These are phyloP conservation scores for Percina caprodes DNA, from an alignment of 2,113 vertebrate species.

Conservation along the genomic window DNA sequence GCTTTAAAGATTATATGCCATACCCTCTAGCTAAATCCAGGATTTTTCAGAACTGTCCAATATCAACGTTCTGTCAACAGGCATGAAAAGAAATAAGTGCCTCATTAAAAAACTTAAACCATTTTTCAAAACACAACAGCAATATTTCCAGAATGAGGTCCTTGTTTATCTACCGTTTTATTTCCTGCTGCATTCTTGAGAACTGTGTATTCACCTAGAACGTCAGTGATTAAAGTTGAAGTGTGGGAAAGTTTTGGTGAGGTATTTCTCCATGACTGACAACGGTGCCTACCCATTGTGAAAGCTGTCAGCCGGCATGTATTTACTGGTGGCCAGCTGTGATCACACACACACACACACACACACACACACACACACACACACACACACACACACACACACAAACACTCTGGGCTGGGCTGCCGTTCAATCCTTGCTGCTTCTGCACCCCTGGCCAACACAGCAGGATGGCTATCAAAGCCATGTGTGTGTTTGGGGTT, in stretches of 20 bases:
- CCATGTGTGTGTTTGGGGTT: conserved; percentile 12
- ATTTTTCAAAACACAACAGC: background rate
- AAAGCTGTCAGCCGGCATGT: conserved; percentile 52
- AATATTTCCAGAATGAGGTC: background rate
- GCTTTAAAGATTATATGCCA: background rate
- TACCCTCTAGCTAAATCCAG: background rate
- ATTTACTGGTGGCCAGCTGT: conserved; percentile 59
- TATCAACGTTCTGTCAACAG: background rate
- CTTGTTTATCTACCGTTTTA: conserved; percentile 7
- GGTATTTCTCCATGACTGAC: conserved; percentile 47
- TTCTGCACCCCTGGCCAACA: conserved; percentile 30
- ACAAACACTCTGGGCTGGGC: conserved; percentile 7
- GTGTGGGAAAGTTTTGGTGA: conserved; percentile 28
- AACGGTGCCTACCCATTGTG: conserved; percentile 23
- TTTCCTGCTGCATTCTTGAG: background rate
- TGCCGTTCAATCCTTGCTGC: conserved; percentile 22
- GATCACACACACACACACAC: conserved; percentile 29
- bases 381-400: conserved; percentile 21
- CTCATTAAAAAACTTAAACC: background rate
- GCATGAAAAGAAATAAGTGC: background rate
- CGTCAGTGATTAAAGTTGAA: conserved; percentile 48
- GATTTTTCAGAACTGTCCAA: background rate
- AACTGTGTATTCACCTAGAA: conserved; percentile 9
- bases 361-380: background rate
- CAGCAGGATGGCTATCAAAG: conserved; percentile 30